phyloP scores from a whole-genome alignment of 2,888 invertebrate species.

The Allophyes oxyacanthae region DNA sequence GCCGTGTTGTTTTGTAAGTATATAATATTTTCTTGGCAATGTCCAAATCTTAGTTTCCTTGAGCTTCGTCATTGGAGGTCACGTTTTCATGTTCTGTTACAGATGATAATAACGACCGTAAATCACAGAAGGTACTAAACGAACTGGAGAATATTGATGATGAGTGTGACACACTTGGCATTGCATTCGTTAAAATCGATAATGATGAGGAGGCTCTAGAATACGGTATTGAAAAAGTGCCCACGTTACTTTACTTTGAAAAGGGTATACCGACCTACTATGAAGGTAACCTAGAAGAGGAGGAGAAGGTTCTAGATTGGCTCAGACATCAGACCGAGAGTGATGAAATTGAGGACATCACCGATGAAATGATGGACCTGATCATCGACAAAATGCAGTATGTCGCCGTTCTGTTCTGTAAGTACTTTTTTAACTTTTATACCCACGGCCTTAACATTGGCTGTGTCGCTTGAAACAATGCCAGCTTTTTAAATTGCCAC shows the following conservation, averaged over 20 bases:
- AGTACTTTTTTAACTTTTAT: conserved; percentile 78
- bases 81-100: conserved; percentile 50
- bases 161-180: conserved; percentile 96
- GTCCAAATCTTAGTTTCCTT: not conserved
- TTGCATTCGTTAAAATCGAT: conserved; percentile 97
- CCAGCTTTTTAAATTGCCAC: conserved; percentile 68
- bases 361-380: conserved; percentile 97
- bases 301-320: conserved; percentile 96
- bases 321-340: conserved; percentile 94
- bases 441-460: conserved; percentile 64
- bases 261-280: conserved; percentile 93
- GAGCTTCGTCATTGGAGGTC: conserved; percentile 13
- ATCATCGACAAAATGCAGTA: conserved; percentile 96
- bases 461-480: conserved; percentile 68
- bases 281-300: conserved; percentile 96
- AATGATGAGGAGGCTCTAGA: conserved; percentile 96
- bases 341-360: conserved; percentile 98
- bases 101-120: conserved; percentile 97
- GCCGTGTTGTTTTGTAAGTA: conserved; percentile 97
- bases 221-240: conserved; percentile 96
- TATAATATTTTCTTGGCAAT: conserved; percentile 23
- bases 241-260: conserved; percentile 95
- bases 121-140: conserved; percentile 94
- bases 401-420: conserved; percentile 97
- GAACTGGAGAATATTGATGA: conserved; percentile 98